Base-by-base conservation (phyloP, 2,888 invertebrate species). In the Uropetala carovei region DNA sequence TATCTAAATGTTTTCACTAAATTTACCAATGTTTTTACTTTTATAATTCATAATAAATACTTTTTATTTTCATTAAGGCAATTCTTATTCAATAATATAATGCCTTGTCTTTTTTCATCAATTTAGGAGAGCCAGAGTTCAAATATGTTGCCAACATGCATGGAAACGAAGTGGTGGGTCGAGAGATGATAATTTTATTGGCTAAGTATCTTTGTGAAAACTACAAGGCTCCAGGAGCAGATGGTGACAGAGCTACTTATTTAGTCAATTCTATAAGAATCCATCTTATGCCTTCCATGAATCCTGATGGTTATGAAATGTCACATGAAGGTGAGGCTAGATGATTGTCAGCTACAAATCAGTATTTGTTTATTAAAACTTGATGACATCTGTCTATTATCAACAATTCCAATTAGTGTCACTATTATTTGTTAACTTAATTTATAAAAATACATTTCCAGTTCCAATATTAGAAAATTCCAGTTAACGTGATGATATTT, bases 231-330 rank as follows among this genome's bases (percentile, higher is more conserved):
- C n/a, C 43, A n/a, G 96, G 96, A 9, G 95, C 95, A 0, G 96
- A 98, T 94, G 89, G 89, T 4, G 95, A 96, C 0, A 96, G 98
- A 92, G 96, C 99, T 13, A 98, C 98, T 18, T 95, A 95, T 0
- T 95, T 99, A 93, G 95, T 99, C n/a, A 97, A 99, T 94, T 96
- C 96, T 2, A 98, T 98, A 0, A 96, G 99, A 93, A 97, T 99
- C 92, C 99, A 99, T 95, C 96, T 99, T 91, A 96, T 99, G 96
- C 99, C 99, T 0, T 98, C 98, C 93, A 99, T 99, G 99, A 99
- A 99, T 95, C 99, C 99, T 0, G 99, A 99, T 95, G 99, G 98
- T 9, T 97, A 97, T 94, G 97, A 97, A 94, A 94, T 94, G 13
- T 95, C 97, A 0, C 94, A 93, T 13, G 95, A 96, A 95, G 96